These are phyloP conservation scores for Acromyrmex echinatior DNA, from an alignment of 1,140 invertebrate species.

Conservation along the genomic window DNA sequence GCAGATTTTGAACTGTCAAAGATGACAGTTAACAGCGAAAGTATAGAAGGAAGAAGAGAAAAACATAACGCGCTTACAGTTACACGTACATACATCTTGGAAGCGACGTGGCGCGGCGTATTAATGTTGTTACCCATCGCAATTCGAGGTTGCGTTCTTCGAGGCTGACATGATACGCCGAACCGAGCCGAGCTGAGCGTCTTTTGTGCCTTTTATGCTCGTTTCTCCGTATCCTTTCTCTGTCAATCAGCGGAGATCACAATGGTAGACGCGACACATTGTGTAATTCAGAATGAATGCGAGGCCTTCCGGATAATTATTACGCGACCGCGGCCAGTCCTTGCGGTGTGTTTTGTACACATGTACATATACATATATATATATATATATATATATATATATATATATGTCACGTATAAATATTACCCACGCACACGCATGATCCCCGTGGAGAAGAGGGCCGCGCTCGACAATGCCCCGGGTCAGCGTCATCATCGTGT, in stretches of 20 bases:
- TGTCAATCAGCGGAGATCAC: conserved; percentile 66
- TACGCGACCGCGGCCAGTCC: conserved; percentile 59
- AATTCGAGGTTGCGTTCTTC: conserved; percentile 21
- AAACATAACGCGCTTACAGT: not conserved
- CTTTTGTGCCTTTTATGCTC: conserved; percentile 62
- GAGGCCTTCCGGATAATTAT: conserved; percentile 67
- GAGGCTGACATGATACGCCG: conserved; percentile 19
- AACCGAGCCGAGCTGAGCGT: not conserved
- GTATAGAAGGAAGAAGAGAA: not conserved
- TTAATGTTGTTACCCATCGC: conserved; percentile 41
- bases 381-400: too few relatives aligned
- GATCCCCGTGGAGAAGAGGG: conserved; percentile 21
- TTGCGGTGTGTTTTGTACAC: conserved; percentile 39
- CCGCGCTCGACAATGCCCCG: conserved; percentile 53
- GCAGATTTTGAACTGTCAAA: conserved; percentile 13
- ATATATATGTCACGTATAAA: not conserved
- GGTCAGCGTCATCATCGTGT: conserved; percentile 48
- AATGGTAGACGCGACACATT: conserved; percentile 72
- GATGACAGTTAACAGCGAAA: conserved; percentile 16
- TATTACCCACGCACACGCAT: not conserved
- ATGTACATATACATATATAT: not conserved
- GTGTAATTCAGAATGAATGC: conserved; percentile 73
- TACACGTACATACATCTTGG: not conserved
- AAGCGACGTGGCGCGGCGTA: not conserved
- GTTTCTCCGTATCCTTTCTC: conserved; percentile 71